Conservation (phyloP, 1,140 invertebrate species). For the Phthorimaea operculella region DNA sequence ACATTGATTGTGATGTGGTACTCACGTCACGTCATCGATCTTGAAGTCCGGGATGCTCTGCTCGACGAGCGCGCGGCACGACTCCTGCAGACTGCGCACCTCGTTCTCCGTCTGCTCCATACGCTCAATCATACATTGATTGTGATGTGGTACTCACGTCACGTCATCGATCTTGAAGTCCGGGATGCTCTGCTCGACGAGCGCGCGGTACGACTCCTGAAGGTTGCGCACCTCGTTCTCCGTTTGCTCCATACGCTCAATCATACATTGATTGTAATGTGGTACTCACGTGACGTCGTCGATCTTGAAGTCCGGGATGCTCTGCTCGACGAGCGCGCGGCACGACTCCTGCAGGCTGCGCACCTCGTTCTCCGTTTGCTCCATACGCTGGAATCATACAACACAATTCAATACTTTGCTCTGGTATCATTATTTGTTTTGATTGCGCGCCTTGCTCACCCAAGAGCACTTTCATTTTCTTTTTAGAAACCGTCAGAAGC, state of each 20-base stretch:
- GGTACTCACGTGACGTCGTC: slow-evolving; percentile 53
- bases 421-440: not conserved
- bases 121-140: slow-evolving; percentile 65
- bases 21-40: no score
- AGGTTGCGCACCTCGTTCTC: slow-evolving; percentile 81
- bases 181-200: slow-evolving; percentile 53
- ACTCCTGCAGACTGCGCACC: slow-evolving; percentile 78
- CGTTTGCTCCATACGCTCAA: slow-evolving; percentile 81
- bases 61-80: slow-evolving; percentile 73
- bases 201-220: slow-evolving; percentile 79
- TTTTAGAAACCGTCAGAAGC: no score
- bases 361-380: slow-evolving; percentile 82
- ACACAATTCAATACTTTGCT: slow-evolving; percentile 1
- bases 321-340: slow-evolving; percentile 65
- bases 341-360: slow-evolving; percentile 82
- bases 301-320: slow-evolving; percentile 51
- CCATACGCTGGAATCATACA: slow-evolving; percentile 71
- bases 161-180: slow-evolving; percentile 54
- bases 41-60: slow-evolving; percentile 53
- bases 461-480: no score
- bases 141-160: no score
- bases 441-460: no score
- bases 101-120: slow-evolving; percentile 84
- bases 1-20: no score
- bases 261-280: no score